These are phyloP conservation scores for Siphlonurus alternatus DNA, from an alignment of 2,888 invertebrate genomes.

Conservation along the genomic window DNA sequence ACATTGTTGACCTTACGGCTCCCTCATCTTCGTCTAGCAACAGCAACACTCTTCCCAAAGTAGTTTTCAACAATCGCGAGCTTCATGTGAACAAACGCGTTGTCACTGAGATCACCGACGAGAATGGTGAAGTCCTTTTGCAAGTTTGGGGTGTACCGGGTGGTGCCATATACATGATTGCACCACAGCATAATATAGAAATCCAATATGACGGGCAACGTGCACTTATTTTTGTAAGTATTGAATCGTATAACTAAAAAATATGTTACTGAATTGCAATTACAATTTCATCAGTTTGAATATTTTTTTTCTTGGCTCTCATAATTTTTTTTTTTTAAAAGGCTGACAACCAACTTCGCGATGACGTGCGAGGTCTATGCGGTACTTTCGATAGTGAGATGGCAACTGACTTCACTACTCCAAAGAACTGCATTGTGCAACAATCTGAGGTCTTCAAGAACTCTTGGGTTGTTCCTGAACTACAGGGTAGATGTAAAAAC, in stretches of 20 bases:
- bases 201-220: slow-evolving; percentile 41
- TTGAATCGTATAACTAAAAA: no score
- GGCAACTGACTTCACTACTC: slow-evolving; percentile 40
- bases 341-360: slow-evolving; percentile 30
- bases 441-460: slow-evolving; percentile 36
- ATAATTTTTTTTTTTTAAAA: slow-evolving; percentile 13
- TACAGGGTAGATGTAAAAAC: slow-evolving; percentile 25
- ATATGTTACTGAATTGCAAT: no score
- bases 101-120: slow-evolving; percentile 28
- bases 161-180: slow-evolving; percentile 35
- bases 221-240: slow-evolving; percentile 25
- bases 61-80: slow-evolving; percentile 17
- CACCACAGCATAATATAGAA: slow-evolving; percentile 28
- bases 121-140: slow-evolving; percentile 20
- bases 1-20: slow-evolving; percentile 25
- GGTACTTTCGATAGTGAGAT: slow-evolving; percentile 42
- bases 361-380: slow-evolving; percentile 43
- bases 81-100: slow-evolving; percentile 21
- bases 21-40: slow-evolving; percentile 9
- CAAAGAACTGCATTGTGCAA: slow-evolving; percentile 35
- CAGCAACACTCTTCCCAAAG: slow-evolving; percentile 20
- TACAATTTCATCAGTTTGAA: no score
- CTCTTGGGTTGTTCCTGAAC: slow-evolving; percentile 36
- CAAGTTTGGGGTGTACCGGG: slow-evolving; percentile 31
- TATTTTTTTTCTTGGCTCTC: no score